A percentile compares a stretch with the other conserved stretches of the same genome.
phyloP scores from a whole-genome alignment of 2,888 invertebrate species.

The Sturmia bella region DNA sequence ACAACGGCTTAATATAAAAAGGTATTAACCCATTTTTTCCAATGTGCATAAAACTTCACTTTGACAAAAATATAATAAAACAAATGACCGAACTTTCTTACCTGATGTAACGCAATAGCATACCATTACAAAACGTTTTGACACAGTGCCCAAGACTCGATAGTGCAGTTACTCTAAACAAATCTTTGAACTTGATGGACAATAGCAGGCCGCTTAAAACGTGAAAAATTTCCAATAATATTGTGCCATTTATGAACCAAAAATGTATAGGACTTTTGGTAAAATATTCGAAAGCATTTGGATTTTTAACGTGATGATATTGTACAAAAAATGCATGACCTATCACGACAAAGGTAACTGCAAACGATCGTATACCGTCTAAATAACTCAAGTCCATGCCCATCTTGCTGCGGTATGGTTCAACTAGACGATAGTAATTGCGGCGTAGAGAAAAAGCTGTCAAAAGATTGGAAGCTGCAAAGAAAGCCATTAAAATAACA shows the following conservation, averaged over 20 bases:
- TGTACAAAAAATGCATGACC: conserved; percentile 75
- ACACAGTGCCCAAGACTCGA: conserved; percentile 69
- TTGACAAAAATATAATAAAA: no score
- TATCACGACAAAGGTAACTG: conserved; percentile 74
- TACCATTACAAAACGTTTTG: conserved; percentile 72
- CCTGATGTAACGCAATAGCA: conserved; percentile 55
- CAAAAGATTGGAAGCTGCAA: conserved; percentile 73
- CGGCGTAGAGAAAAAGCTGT: conserved; percentile 78
- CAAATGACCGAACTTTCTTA: no score
- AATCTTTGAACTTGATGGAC: conserved; percentile 74
- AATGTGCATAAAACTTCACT: no score
- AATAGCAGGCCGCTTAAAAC: conserved; percentile 84
- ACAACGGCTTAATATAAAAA: no score
- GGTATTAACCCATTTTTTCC: no score
- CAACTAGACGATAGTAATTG: conserved; percentile 76
- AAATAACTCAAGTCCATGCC: conserved; percentile 75
- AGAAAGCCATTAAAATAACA: no score
- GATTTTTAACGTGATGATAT: conserved; percentile 76
- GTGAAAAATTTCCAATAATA: conserved; percentile 84
- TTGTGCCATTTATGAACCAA: conserved; percentile 82
- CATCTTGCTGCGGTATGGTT: conserved; percentile 59
- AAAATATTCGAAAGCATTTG: conserved; percentile 75
- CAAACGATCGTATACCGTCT: conserved; percentile 75
- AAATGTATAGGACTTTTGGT: conserved; percentile 72
- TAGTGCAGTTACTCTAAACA: conserved; percentile 66